Percentiles rank a stretch among this genome's conserved stretches.
Conservation (phyloP, 2,888 invertebrate genomes). For the Teleiodes luculella region DNA sequence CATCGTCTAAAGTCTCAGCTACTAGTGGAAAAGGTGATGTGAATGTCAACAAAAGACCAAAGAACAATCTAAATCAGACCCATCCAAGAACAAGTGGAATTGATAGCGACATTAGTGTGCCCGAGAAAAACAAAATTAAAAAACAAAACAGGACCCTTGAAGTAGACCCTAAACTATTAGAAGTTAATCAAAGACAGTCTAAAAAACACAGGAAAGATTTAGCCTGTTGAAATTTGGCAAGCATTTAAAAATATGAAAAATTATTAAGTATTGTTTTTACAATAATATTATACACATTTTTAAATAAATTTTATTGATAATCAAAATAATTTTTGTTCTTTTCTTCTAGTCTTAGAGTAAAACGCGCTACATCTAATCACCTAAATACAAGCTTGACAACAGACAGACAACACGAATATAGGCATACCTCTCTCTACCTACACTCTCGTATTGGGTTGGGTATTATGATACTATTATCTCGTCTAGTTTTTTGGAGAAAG, state of each 20-base stretch:
- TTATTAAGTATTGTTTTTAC: not conserved
- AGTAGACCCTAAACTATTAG: slow-evolving; percentile 38
- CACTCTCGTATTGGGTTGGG: too few relatives aligned
- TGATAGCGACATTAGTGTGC: slow-evolving; percentile 37
- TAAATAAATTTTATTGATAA: not conserved
- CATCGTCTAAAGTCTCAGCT: slow-evolving; percentile 30
- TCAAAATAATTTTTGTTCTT: not conserved
- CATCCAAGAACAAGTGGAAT: slow-evolving; percentile 27
- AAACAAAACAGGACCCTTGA: slow-evolving; percentile 44
- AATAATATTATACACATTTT: not conserved
- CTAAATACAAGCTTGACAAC: too few relatives aligned
- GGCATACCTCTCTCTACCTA: too few relatives aligned
- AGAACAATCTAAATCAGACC: slow-evolving; percentile 24
- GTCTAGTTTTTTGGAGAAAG: too few relatives aligned
- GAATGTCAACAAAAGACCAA: not conserved
- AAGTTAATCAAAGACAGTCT: slow-evolving; percentile 35
- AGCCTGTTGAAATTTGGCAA: not conserved
- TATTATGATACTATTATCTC: too few relatives aligned
- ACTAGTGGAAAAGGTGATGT: not conserved
- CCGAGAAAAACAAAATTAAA: slow-evolving; percentile 44
- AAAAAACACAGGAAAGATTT: slow-evolving; percentile 57
- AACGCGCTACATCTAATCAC: too few relatives aligned
- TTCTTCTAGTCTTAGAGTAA: not conserved
- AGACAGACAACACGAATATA: too few relatives aligned
- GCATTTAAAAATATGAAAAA: not conserved